phyloP scores from a whole-genome alignment of 64 coral and sea anemone species.

The Montipora capricornis region DNA sequence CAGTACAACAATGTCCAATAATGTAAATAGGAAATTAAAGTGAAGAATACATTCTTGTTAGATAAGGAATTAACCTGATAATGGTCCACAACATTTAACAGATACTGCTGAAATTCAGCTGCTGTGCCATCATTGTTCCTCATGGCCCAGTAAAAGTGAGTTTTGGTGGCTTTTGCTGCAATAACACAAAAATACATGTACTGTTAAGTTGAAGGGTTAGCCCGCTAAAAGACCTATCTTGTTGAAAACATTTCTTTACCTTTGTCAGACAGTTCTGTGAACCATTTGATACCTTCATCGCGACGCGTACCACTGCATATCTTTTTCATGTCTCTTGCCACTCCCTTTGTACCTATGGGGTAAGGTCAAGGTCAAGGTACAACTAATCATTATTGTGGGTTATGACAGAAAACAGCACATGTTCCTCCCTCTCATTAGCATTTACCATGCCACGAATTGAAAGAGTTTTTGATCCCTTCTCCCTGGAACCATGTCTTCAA shows the following conservation, averaged over 20 bases:
- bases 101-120: neutral
- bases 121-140: slow-evolving; percentile 60
- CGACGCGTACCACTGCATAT: slow-evolving; percentile 35
- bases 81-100: slow-evolving; percentile 62
- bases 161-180: slow-evolving; percentile 61
- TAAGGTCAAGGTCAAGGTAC: neutral
- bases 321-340: slow-evolving; percentile 47
- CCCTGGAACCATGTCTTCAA: slow-evolving; percentile 45
- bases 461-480: slow-evolving; percentile 20
- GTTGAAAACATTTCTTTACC: neutral
- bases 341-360: slow-evolving; percentile 54
- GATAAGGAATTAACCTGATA: slow-evolving; percentile 44
- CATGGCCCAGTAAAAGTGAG: slow-evolving; percentile 59
- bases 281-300: slow-evolving; percentile 63
- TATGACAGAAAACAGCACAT: neutral
- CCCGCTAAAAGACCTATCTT: slow-evolving; percentile 17
- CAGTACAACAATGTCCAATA: neutral
- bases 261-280: slow-evolving; percentile 44
- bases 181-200: neutral
- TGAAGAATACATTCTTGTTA: neutral
- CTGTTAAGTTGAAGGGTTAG: neutral
- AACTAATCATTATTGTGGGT: neutral
- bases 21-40: neutral
- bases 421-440: neutral
- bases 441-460: slow-evolving; percentile 50